Conservation (phyloP, 2,888 invertebrate genomes). For the Aleiodes leptofemur region DNA sequence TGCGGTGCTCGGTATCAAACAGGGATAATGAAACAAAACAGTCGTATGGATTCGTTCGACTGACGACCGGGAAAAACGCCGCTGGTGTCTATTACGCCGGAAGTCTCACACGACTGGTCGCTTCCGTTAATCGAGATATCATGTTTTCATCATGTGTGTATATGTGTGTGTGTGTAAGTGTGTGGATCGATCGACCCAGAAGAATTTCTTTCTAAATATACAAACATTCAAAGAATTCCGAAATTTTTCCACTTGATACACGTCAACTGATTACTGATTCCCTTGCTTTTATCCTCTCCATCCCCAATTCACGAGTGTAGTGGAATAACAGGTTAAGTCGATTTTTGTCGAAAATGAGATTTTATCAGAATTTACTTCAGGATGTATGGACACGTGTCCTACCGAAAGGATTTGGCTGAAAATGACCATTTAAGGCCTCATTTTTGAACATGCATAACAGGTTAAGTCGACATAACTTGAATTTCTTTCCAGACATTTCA, state of each 20-base stretch:
- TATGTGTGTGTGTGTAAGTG: background rate
- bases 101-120: conserved; percentile 59
- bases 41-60: conserved; percentile 41
- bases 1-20: conserved; percentile 35
- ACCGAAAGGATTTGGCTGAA: too few relatives aligned
- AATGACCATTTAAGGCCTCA: too few relatives aligned
- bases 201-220: background rate
- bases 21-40: conserved; percentile 25
- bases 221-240: background rate
- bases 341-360: too few relatives aligned
- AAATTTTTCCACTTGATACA: conserved; percentile 25
- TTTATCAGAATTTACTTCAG: too few relatives aligned
- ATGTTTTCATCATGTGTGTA: conserved; percentile 37
- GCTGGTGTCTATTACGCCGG: conserved; percentile 61
- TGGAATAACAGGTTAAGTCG: too few relatives aligned
- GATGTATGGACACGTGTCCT: too few relatives aligned
- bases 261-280: background rate
- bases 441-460: too few relatives aligned
- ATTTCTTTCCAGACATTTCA: too few relatives aligned
- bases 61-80: background rate
- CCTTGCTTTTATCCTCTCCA: too few relatives aligned
- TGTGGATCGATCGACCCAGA: conserved; percentile 41
- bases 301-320: too few relatives aligned
- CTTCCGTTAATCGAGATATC: conserved; percentile 61
- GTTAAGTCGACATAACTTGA: too few relatives aligned